Base-by-base conservation (phyloP, 2,888 invertebrate species). In the Xanthostigma xanthostigma region DNA sequence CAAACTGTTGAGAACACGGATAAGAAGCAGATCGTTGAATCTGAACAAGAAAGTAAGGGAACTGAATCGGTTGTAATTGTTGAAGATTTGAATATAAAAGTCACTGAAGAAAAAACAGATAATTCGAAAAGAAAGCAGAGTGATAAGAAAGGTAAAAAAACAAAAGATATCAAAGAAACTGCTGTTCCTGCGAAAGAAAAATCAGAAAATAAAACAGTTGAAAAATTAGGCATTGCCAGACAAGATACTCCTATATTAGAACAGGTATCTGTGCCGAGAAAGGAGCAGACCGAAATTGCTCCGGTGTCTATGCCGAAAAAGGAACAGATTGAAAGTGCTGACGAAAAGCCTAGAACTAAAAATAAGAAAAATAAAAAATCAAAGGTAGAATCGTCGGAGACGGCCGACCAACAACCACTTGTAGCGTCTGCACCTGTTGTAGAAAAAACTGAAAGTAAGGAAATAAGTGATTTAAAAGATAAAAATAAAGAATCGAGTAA, bases 21-120 rank as follows among this genome's bases (percentile, higher is more conserved):
- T 4, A 67, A 65, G 49, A 65, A 65, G 54, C 65, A 64, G 50
- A 64, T 34, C 34, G 34, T 44, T 33, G 33, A 4, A 10, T 9
- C 13, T n/a, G 27, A 27, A 27, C 27, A 27, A 27, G 6, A 27
- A 27, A 27, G 6, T 27, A 27, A 27, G 27, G 27, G 6, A 27
- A 6, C 6, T 27, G 27, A 27, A 5, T 27, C 27, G 6, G 27
- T 27, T 6, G 27, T 27, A 27, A 27, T 27, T 27, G 27, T 27
- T 27, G 27, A 27, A 27, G 27, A 27, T 6, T 27, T 27, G 6
- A 27, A 27, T 27, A 6, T 27, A 27, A 27, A 27, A 27, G 27
- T 27, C 27, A 27, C 27, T 6, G 44, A 44, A n/a, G 10, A 36
- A 37, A 14, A 36, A 45, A 37, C 14, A 14, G 34, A 10, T 17